These are phyloP conservation scores for Mamestra brassicae DNA, from an alignment of 2,888 invertebrate genomes.

Conservation along the genomic window DNA sequence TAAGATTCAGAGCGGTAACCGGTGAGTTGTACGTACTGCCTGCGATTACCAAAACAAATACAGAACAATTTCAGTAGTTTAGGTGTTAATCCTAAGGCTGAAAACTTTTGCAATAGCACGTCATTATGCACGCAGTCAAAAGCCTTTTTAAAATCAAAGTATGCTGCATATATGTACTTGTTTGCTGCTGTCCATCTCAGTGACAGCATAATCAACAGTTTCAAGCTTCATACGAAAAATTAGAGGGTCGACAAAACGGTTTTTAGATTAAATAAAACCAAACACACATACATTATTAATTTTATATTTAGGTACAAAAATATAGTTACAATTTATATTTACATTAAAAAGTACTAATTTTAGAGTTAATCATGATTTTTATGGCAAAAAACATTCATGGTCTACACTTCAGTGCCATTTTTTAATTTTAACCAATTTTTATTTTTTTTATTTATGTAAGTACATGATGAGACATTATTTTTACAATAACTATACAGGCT, in stretches of 20 bases:
- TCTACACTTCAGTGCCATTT: slow-evolving; percentile 18
- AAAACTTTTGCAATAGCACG: no score
- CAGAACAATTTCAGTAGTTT: no score
- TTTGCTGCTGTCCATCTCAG: no score
- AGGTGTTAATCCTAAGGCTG: no score
- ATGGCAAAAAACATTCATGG: slow-evolving; percentile 44
- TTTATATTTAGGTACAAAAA: slow-evolving; percentile 63
- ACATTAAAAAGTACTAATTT: slow-evolving; percentile 48
- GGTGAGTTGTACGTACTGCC: no score
- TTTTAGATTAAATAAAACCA: slow-evolving; percentile 18
- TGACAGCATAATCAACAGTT: no score
- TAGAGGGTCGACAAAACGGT: no score
- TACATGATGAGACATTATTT: not conserved
- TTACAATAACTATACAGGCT: not conserved
- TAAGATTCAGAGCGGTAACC: no score
- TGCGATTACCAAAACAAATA: no score
- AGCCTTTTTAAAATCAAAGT: no score
- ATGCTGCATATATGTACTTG: no score
- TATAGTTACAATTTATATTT: slow-evolving; percentile 58
- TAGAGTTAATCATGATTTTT: slow-evolving; percentile 40
- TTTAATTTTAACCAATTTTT: not conserved
- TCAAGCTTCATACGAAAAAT: not conserved
- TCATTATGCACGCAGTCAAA: no score
- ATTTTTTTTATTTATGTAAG: not conserved
- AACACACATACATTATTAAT: not conserved